Evolutionary conservation across 2,113 vertebrate genomes (phyloP), one percentile per base, ranked within the genome.

Genomic region (Chaetodon trifascialis): DNA sequence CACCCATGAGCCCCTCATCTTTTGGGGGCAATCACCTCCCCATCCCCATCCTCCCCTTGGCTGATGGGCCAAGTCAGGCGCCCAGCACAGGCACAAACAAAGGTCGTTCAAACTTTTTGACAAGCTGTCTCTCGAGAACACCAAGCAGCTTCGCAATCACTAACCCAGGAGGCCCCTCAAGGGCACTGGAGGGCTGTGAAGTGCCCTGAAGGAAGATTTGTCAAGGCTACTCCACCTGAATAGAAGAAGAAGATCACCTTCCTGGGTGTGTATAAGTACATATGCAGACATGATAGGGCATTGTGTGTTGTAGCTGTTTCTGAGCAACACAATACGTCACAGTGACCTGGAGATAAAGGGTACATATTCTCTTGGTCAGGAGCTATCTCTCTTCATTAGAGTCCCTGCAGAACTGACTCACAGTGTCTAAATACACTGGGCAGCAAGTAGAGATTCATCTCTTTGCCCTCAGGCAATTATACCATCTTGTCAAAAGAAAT

Each of bases 51-150:
- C 52, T 63, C 56, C n/a, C 54, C 23, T 80, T 44, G 44, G 71
- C 36, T 36, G 16, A 76, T n/a, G 11, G 19, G 36, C 58, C 19
- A 38, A 73, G 55, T 82, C 69, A 70, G 42, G 40, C 25, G 34
- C 40, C 38, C 64, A 68, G 67, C 69, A 66, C 68, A 58, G 74
- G 84, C 72, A 87, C 79, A 88, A 91, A 87, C 38, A 82, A 82
- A 77, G 67, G 42, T 25, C 72, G 89, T 83, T 77, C 16, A 52
- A 83, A 84, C 44, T n/a, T 46, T 84, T 73, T 82, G 81, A 88
- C 10, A 47, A 84, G 71, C 64, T 56, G 73, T 85, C 71, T 84
- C 77, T 80, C 42, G 56, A 75, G 80, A 84, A 72, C 49, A 36
- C 47, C 30, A 17, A 77, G 73, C 59, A 79, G 77, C 69, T 63